These are phyloP conservation scores for Protophormia terraenovae DNA, from an alignment of 2,888 invertebrate species.

Conservation along the genomic window DNA sequence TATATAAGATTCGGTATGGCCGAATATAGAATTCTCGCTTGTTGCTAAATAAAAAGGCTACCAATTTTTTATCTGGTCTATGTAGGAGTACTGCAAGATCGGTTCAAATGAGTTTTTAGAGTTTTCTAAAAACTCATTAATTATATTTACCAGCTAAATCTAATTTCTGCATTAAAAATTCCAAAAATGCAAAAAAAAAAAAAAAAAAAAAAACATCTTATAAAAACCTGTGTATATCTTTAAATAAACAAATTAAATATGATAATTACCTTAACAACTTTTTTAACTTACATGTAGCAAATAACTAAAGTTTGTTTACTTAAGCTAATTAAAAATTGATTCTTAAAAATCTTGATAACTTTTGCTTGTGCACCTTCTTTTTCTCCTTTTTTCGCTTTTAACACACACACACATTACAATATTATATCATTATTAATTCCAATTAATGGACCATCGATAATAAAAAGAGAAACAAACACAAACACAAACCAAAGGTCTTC, in stretches of 20 bases:
- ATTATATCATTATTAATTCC: constrained; percentile 46
- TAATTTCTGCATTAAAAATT: too few relatives aligned
- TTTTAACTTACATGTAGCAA: background rate
- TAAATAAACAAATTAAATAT: constrained; percentile 37
- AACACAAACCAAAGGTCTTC: constrained; percentile 8
- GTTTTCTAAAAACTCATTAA: too few relatives aligned
- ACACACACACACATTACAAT: background rate
- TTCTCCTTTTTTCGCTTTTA: background rate
- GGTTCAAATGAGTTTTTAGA: too few relatives aligned
- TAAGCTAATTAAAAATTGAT: constrained; percentile 27
- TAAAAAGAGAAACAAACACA: background rate
- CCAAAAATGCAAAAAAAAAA: too few relatives aligned
- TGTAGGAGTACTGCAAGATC: too few relatives aligned
- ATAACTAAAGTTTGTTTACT: background rate
- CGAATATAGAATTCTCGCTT: too few relatives aligned
- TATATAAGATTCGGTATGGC: too few relatives aligned
- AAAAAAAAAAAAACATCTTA: background rate
- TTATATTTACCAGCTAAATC: too few relatives aligned
- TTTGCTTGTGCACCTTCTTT: background rate
- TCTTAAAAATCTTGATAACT: background rate
- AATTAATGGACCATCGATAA: constrained; percentile 30
- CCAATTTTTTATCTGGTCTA: too few relatives aligned
- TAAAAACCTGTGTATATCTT: background rate
- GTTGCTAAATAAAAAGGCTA: too few relatives aligned
- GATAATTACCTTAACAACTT: constrained; percentile 9